Evolutionary conservation across 1,140 invertebrate species (phyloP), one percentile per base, ranked within the genome.

Genomic region (Pachypsylla venusta): DNA sequence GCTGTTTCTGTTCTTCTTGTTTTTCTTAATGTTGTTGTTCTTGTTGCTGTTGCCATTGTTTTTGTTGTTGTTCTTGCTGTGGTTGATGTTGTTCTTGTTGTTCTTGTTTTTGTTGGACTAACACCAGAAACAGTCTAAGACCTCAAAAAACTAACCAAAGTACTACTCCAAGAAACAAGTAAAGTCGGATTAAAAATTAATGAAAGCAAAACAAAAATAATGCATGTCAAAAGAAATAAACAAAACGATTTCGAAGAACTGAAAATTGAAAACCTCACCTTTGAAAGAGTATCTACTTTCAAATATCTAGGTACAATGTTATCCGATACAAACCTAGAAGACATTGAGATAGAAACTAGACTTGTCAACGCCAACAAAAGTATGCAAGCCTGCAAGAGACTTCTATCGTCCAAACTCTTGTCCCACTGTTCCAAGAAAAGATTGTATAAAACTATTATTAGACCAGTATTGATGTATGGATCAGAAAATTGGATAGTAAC

Each of bases 401-500:
- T 48, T 19, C 42, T 48, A 10, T 48, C 42, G 3, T 48, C 42
- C 5, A 48, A 48, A 48, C 42, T 48, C 5, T n/a, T 48, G 22
- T 48, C 42, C 42, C 5, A 19, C 5, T 48, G 42, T 22, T 48
- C 42, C 5, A 48, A 48, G 22, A 48, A 10, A 48, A 48, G 42
- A 48, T 22, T 48, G 4, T 48, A 48, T 22, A 48, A 48, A 48
- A 48, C 42, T 3, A 48, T 48, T 3, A 48, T 48, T 5, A 48
- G 58, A n/a, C 59, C 61, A 53, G 48, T 61, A 19, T 39, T 57
- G 12, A 57, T 42, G 5, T 61, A 60, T 60, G 59, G 56, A 48
- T 58, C 40, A 53, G 58, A 62, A 35, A 62, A 58, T 3, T 62
- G 61, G 61, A 56, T 39, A 2, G 24, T 62, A 5, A 56, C 54